These are phyloP conservation scores for Odontomyia ornata DNA, from an alignment of 2,888 invertebrate genomes.

Conservation along the genomic window DNA sequence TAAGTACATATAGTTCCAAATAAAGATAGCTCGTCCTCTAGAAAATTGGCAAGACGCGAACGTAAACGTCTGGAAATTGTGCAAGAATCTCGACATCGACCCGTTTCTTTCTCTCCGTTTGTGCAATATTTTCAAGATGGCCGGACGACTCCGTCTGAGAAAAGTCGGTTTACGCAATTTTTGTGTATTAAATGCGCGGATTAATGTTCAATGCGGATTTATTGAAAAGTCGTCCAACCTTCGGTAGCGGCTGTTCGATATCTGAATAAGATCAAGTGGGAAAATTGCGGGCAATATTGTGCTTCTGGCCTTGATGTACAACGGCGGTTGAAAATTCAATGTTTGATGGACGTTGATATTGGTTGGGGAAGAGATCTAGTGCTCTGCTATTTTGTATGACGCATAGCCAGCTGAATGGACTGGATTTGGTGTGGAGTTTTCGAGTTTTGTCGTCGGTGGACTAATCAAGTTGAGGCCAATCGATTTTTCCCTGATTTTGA, in stretches of 20 bases:
- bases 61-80: slow-evolving; percentile 44
- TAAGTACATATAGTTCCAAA: slow-evolving; percentile 12
- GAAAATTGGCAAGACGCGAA: slow-evolving; percentile 19
- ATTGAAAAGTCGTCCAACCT: neutral
- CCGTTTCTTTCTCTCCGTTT: slow-evolving; percentile 47
- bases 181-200: slow-evolving; percentile 36
- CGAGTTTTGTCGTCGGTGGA: neutral
- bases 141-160: slow-evolving; percentile 26
- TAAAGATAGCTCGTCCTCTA: slow-evolving; percentile 5
- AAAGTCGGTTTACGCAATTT: slow-evolving; percentile 39
- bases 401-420: neutral
- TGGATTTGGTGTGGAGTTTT: neutral
- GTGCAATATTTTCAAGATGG: slow-evolving; percentile 48
- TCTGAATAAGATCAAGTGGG: neutral
- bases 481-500: slow-evolving; percentile 10
- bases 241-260: neutral
- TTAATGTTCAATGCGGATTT: neutral
- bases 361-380: slow-evolving; percentile 4
- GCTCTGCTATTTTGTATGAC: slow-evolving; percentile 18
- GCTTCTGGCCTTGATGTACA: slow-evolving; percentile 15
- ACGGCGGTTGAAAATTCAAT: slow-evolving; percentile 17
- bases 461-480: neutral
- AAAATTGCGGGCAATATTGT: neutral
- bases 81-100: slow-evolving; percentile 38
- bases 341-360: neutral